A percentile compares a stretch with the other conserved stretches of the same genome.
phyloP scores from a whole-genome alignment of 2,888 invertebrate genomes.

The Trichopria drosophilae region DNA sequence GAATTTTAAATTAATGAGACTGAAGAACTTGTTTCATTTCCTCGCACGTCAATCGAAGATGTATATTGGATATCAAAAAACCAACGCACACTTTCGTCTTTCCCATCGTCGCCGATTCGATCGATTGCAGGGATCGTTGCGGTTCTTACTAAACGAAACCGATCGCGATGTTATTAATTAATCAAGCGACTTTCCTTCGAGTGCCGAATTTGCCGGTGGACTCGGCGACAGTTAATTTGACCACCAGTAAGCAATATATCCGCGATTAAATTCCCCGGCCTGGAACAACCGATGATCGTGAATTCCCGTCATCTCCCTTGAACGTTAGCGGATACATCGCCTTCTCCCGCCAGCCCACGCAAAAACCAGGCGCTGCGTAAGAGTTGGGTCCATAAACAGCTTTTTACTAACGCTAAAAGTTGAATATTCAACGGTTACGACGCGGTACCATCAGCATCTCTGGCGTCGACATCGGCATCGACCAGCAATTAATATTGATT shows the following conservation, averaged over 20 bases:
- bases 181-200: constrained; percentile 36
- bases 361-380: constrained; percentile 50
- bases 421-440: constrained; percentile 53
- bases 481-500: constrained; percentile 56
- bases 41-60: too few species aligned
- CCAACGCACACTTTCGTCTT: constrained; percentile 6
- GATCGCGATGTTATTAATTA: constrained; percentile 44
- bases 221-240: too few species aligned
- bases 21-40: too few species aligned
- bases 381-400: constrained; percentile 50
- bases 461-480: constrained; percentile 39
- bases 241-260: constrained; percentile 41
- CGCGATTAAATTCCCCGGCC: constrained; percentile 38
- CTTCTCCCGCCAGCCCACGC: constrained; percentile 19
- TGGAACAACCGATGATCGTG: constrained; percentile 43
- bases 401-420: constrained; percentile 46
- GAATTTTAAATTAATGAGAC: too few species aligned
- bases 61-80: too few species aligned
- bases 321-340: constrained; percentile 14
- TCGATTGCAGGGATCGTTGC: constrained; percentile 18
- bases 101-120: constrained; percentile 6
- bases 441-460: too few species aligned
- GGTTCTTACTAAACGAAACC: constrained; percentile 37
- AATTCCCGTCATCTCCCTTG: constrained; percentile 13
- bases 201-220: too few species aligned